These are phyloP conservation scores for Drosophila formosana DNA, from an alignment of 2,888 invertebrate genomes.

Conservation along the genomic window DNA sequence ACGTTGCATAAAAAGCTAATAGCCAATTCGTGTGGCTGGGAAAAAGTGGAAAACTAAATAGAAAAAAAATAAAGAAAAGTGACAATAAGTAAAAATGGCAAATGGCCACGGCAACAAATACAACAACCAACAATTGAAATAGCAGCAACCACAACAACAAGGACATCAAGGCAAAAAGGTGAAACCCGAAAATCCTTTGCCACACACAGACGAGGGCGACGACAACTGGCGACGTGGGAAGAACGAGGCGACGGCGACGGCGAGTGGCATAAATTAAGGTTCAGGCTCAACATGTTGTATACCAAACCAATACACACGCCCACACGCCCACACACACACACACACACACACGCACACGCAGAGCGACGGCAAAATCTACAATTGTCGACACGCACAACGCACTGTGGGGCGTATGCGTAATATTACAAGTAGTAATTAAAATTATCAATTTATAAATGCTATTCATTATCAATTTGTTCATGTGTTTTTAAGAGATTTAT, in stretches of 20 bases:
- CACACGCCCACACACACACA: constrained; percentile 17
- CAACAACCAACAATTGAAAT: constrained; percentile 18
- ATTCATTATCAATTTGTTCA: no score
- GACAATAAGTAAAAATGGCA: constrained; percentile 44
- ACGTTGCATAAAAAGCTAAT: constrained; percentile 50
- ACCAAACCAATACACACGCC: constrained; percentile 44
- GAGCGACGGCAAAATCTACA: constrained; percentile 58
- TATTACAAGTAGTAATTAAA: neutral
- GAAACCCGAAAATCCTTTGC: constrained; percentile 72
- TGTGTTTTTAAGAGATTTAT: no score
- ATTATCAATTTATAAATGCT: neutral
- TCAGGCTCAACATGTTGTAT: constrained; percentile 66
- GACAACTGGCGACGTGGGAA: constrained; percentile 12
- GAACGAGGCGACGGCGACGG: constrained; percentile 30
- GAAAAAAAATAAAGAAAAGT: constrained; percentile 46
- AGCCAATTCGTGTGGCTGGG: constrained; percentile 15
- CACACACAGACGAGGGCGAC: constrained; percentile 71
- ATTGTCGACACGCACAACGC: constrained; percentile 60
- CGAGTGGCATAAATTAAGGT: constrained; percentile 75
- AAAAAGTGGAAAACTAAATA: constrained; percentile 38
- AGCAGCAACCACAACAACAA: constrained; percentile 23
- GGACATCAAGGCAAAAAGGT: constrained; percentile 62
- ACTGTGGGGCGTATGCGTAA: constrained; percentile 30
- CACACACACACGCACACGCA: constrained; percentile 30
- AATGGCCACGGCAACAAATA: constrained; percentile 12